Conservation (phyloP, 2,113 vertebrate species). For the Campylomormyrus tamandua region DNA sequence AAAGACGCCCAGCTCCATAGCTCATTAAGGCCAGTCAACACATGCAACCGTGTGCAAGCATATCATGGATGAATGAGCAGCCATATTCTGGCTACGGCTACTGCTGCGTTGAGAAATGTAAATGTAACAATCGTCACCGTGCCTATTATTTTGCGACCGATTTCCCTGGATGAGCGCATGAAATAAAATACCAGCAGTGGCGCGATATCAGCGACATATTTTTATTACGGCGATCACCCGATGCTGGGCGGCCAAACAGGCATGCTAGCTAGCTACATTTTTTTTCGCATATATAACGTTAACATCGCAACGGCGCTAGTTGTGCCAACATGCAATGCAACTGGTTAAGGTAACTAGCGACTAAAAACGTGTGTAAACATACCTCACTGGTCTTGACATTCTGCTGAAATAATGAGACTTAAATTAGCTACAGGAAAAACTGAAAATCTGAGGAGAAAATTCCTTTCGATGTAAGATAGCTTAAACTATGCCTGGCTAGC, state of each 20-base stretch:
- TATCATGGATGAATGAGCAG: constrained; percentile 5
- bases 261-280: not conserved
- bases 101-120: not conserved
- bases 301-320: not conserved
- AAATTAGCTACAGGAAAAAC: not conserved
- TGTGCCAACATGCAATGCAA: constrained; percentile 8
- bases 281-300: not conserved
- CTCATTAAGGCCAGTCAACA: not conserved
- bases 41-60: not conserved
- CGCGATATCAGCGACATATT: not conserved
- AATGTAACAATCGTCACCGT: not conserved
- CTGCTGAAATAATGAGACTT: constrained; percentile 6
- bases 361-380: constrained; percentile 9
- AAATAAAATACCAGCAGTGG: not conserved
- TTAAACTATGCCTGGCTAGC: constrained; percentile 32
- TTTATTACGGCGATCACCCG: not conserved
- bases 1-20: not conserved
- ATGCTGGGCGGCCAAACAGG: not conserved
- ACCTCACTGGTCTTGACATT: constrained; percentile 46
- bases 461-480: constrained; percentile 11
- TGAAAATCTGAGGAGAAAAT: constrained; percentile 14
- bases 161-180: not conserved
- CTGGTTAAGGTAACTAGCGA: not conserved
- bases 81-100: constrained; percentile 4
- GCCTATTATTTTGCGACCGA: not conserved